Conservation (phyloP, 2,113 vertebrate genomes). For the Anoura caudifer region DNA sequence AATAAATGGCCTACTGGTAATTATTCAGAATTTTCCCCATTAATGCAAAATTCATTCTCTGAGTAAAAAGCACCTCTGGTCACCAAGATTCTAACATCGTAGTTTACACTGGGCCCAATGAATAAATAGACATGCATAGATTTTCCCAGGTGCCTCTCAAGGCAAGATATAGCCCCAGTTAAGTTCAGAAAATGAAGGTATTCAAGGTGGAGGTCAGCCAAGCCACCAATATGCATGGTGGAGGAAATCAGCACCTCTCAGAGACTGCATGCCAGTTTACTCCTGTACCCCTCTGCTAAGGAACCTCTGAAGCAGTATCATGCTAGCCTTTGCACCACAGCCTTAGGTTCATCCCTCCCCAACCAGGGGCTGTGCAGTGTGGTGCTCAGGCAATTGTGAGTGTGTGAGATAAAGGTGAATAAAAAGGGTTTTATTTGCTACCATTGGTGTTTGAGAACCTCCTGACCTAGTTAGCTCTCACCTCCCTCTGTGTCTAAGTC, state of each 20-base stretch:
- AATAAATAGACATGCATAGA: not conserved
- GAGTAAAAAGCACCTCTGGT: conserved; percentile 14
- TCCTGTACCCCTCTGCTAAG: not conserved
- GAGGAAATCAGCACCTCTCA: not conserved
- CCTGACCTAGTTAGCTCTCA: conserved; percentile 58
- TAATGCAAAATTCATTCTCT: not conserved
- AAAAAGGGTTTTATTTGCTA: conserved; percentile 8
- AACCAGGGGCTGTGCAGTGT: not conserved
- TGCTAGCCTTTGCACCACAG: not conserved
- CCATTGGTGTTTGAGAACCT: not conserved
- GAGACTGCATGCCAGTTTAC: not conserved
- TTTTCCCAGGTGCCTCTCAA: not conserved
- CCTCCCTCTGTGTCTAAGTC: conserved; percentile 70
- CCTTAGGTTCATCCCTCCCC: not conserved
- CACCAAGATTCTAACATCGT: not conserved
- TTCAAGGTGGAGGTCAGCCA: not conserved
- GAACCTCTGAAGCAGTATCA: not conserved
- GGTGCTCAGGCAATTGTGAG: not conserved
- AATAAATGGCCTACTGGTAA: not conserved
- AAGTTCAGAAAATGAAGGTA: not conserved
- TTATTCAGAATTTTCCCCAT: not conserved
- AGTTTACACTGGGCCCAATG: not conserved
- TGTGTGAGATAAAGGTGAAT: conserved; percentile 27
- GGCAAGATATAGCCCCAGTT: not conserved
- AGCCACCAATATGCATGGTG: not conserved